Evolutionary conservation across 2,797 vertebrate genomes (phyloP).

Genomic region (Enteromius radiatus): DNA sequence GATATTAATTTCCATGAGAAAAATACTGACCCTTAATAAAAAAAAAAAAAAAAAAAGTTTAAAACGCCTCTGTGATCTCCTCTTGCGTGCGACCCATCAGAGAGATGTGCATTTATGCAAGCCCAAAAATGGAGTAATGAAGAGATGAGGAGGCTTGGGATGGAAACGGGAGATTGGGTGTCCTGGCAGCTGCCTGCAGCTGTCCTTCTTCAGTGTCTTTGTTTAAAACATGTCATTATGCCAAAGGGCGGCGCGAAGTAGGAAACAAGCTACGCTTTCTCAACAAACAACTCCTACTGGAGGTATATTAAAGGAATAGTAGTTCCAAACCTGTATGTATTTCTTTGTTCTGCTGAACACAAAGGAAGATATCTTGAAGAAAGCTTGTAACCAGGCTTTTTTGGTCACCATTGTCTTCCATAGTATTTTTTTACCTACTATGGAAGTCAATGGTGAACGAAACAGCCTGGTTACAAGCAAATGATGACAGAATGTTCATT

Average conservation of each 20-base stretch:
- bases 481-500: no score
- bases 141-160: constrained; percentile 15
- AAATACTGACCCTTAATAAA: not conserved
- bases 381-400: no score
- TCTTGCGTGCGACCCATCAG: constrained; percentile 7
- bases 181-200: constrained; percentile 42
- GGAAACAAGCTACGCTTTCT: constrained; percentile 25
- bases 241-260: constrained; percentile 29
- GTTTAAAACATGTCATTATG: constrained; percentile 81
- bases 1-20: not conserved
- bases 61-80: not conserved
- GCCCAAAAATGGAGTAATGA: constrained; percentile 18
- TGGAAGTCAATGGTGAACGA: no score
- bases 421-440: no score
- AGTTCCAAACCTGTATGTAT: no score
- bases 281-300: constrained; percentile 4
- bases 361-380: no score
- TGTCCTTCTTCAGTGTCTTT: constrained; percentile 66
- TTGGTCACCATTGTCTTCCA: no score
- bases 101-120: constrained; percentile 67
- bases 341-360: no score
- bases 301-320: constrained; percentile 15
- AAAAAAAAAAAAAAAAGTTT: no score
- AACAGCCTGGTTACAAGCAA: no score
- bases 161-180: constrained; percentile 35